A percentile compares a stretch with the other conserved stretches of the same genome.
These are phyloP conservation scores for Heliconius sara DNA, from an alignment of 2,888 invertebrate species.

Conservation along the genomic window DNA sequence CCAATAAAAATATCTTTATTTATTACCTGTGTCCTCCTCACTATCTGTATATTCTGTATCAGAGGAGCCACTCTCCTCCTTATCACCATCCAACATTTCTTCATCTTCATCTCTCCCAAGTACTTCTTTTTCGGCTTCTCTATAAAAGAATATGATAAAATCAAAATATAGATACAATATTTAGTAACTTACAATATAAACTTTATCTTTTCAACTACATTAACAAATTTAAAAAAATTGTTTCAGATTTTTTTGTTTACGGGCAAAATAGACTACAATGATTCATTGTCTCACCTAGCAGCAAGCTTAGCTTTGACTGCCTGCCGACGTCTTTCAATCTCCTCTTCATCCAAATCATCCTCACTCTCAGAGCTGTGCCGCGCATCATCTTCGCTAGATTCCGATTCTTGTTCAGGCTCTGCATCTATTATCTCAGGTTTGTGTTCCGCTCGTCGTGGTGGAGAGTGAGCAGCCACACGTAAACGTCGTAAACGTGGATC, in stretches of 20 bases:
- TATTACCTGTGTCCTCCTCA: conserved; percentile 90
- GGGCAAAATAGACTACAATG: too few species aligned
- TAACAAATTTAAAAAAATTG: too few species aligned
- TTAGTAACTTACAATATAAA: too few species aligned
- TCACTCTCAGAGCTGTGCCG: conserved; percentile 87
- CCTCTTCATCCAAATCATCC: conserved; percentile 92
- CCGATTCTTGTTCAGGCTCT: conserved; percentile 71
- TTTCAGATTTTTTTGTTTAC: too few species aligned
- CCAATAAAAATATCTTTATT: not conserved
- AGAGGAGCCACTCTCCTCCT: conserved; percentile 88
- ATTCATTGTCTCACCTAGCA: conserved; percentile 61
- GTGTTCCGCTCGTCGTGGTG: conserved; percentile 85
- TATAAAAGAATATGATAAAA: conserved; percentile 46
- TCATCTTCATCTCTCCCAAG: conserved; percentile 89
- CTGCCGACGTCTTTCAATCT: conserved; percentile 92
- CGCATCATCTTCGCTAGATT: conserved; percentile 75
- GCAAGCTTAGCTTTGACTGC: conserved; percentile 76
- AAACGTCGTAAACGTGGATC: conserved; percentile 93
- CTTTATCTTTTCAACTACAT: too few species aligned
- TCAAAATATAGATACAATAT: not conserved
- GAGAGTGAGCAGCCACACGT: conserved; percentile 75
- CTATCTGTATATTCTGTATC: conserved; percentile 95
- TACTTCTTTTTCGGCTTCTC: conserved; percentile 89
- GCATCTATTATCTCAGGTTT: conserved; percentile 78
- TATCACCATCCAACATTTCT: conserved; percentile 85